Percentiles rank a stretch among this genome's conserved stretches.
These are phyloP conservation scores for Campaea margaritaria DNA, from an alignment of 2,888 invertebrate genomes.

Conservation along the genomic window DNA sequence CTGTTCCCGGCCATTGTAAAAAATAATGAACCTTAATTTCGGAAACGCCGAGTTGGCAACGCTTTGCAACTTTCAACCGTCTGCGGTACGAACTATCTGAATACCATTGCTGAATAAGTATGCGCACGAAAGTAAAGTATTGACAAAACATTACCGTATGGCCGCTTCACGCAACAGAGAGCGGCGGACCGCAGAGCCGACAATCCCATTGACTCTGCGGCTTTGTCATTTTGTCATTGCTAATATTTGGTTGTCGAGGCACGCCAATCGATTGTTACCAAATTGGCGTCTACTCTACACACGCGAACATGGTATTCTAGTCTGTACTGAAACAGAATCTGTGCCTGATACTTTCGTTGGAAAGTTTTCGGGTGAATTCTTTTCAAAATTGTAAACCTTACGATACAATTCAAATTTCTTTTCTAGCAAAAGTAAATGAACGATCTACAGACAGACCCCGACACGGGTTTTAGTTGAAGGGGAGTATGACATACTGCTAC, in stretches of 20 bases:
- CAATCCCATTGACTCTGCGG: slow-evolving; percentile 74
- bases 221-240: slow-evolving; percentile 79
- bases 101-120: slow-evolving; percentile 8
- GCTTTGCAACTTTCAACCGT: not conserved
- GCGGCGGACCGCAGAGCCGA: slow-evolving; percentile 58
- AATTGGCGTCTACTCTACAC: slow-evolving; percentile 41
- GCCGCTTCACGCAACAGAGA: slow-evolving; percentile 49
- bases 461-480: no score
- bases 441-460: no score
- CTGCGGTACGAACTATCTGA: not conserved
- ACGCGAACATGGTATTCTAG: slow-evolving; percentile 26
- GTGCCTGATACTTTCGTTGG: no score
- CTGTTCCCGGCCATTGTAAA: not conserved
- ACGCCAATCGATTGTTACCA: slow-evolving; percentile 57
- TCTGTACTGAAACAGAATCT: no score
- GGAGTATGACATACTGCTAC: no score
- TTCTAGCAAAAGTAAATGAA: no score
- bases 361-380: no score
- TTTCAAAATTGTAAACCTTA: no score
- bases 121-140: slow-evolving; percentile 42
- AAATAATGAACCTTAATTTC: not conserved
- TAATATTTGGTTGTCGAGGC: slow-evolving; percentile 71
- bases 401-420: no score
- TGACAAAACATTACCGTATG: slow-evolving; percentile 46
- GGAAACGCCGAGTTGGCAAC: not conserved